phyloP scores from a whole-genome alignment of 2,113 vertebrate genomes.

The Pipa parva region DNA sequence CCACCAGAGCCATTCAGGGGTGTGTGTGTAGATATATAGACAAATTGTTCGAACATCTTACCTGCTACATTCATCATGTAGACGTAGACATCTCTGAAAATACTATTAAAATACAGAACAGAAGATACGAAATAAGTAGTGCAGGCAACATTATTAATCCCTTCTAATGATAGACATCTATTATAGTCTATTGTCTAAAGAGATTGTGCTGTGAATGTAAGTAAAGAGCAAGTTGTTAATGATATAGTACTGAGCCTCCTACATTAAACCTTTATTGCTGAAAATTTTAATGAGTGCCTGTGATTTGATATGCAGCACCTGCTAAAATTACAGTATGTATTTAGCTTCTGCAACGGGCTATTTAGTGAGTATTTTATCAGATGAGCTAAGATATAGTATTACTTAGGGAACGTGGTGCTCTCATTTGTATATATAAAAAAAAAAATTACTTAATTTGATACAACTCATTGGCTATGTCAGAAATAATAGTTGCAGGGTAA shows the following conservation, averaged over 20 bases:
- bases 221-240: conserved; percentile 30
- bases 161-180: conserved; percentile 1
- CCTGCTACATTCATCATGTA: too few species aligned
- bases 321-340: conserved; percentile 14
- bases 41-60: too few species aligned
- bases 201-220: conserved; percentile 21
- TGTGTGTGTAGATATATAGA: too few species aligned
- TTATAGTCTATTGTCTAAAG: conserved; percentile 9
- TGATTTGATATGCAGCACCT: conserved; percentile 25
- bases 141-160: background rate
- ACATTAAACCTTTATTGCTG: conserved; percentile 26
- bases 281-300: conserved; percentile 18
- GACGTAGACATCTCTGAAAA: too few species aligned
- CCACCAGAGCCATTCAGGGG: too few species aligned
- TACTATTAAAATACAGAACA: too few species aligned
- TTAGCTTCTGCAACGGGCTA: conserved; percentile 6
- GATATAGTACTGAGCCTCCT: conserved; percentile 8
- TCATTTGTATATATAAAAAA: conserved; percentile 19
- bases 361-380: conserved; percentile 28
- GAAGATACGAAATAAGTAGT: too few species aligned
- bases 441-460: conserved; percentile 23
- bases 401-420: conserved; percentile 4
- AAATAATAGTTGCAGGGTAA: conserved; percentile 19
- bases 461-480: conserved; percentile 32
- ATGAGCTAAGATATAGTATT: conserved; percentile 21